Conservation (phyloP, 2,888 invertebrate genomes). For the Hipparchia sbordonii region DNA sequence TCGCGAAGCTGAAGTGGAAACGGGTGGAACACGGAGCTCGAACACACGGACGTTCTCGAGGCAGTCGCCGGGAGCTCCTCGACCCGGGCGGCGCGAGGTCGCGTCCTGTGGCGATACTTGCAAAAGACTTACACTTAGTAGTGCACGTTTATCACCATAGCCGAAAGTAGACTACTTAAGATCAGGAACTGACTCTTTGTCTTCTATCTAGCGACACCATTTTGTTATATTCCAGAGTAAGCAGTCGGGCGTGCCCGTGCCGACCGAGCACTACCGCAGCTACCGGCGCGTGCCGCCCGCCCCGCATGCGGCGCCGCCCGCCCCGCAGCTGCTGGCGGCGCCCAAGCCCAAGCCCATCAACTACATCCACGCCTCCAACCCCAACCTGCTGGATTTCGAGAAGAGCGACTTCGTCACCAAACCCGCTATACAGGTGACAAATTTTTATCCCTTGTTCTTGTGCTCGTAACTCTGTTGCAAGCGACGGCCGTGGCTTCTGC, state of each 20-base stretch:
- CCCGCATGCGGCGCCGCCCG: constrained; percentile 25
- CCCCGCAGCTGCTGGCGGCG: not conserved
- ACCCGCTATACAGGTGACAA: constrained; percentile 52
- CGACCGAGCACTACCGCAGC: constrained; percentile 86
- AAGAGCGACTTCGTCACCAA: constrained; percentile 67
- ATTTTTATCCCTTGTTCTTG: not conserved
- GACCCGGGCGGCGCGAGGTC: too few relatives aligned
- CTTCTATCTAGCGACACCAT: too few relatives aligned
- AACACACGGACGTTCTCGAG: too few relatives aligned
- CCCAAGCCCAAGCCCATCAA: constrained; percentile 76
- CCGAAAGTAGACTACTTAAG: too few relatives aligned
- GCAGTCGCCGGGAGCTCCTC: too few relatives aligned
- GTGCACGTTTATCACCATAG: too few relatives aligned
- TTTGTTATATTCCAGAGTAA: constrained; percentile 52
- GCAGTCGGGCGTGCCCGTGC: constrained; percentile 83
- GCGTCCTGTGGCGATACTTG: too few relatives aligned
- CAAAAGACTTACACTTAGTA: too few relatives aligned
- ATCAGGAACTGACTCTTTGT: not conserved
- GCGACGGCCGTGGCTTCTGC: too few relatives aligned
- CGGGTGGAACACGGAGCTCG: too few relatives aligned
- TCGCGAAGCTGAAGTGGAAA: too few relatives aligned
- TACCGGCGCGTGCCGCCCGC: constrained; percentile 42
- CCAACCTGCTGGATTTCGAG: constrained; percentile 86
- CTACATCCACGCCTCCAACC: constrained; percentile 88
- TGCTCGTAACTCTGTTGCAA: too few relatives aligned